phyloP scores from a whole-genome alignment of 2,888 invertebrate species.

The Tribolium freemani region DNA sequence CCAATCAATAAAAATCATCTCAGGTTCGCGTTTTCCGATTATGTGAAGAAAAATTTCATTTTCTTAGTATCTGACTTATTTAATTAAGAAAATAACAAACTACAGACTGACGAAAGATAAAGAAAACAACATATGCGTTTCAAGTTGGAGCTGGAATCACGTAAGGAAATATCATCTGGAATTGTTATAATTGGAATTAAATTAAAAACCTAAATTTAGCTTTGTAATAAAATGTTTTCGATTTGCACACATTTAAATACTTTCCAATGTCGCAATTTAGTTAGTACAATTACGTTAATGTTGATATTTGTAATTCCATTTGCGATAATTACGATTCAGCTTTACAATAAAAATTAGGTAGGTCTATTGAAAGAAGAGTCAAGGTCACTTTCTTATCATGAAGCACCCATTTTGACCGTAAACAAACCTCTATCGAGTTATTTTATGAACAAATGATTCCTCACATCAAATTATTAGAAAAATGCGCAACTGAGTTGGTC shows the following conservation, averaged over 20 bases:
- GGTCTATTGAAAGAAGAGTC: constrained; percentile 17
- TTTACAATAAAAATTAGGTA: constrained; percentile 36
- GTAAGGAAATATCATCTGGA: constrained; percentile 13
- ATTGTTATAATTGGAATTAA: constrained; percentile 3
- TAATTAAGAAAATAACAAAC: neutral
- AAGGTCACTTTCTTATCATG: constrained; percentile 29
- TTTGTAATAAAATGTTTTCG: neutral
- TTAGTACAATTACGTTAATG: constrained; percentile 25
- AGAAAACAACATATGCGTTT: neutral
- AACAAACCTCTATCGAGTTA: constrained; percentile 14
- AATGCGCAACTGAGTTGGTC: neutral
- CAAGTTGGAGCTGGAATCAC: neutral
- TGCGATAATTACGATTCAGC: constrained; percentile 30
- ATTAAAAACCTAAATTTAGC: constrained; percentile 14
- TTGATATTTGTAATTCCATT: constrained; percentile 32
- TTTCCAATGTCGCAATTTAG: constrained; percentile 23
- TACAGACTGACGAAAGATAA: neutral
- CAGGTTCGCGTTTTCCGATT: neutral
- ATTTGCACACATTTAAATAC: constrained; percentile 7
- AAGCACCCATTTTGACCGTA: neutral
- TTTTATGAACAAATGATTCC: neutral
- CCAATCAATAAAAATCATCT: too few relatives aligned
- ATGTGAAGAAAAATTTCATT: neutral
- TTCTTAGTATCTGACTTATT: neutral
- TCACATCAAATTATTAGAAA: neutral